Evolutionary conservation across 2,797 vertebrate genomes (phyloP).

Genomic region (Lepilemur septentrionalis): DNA sequence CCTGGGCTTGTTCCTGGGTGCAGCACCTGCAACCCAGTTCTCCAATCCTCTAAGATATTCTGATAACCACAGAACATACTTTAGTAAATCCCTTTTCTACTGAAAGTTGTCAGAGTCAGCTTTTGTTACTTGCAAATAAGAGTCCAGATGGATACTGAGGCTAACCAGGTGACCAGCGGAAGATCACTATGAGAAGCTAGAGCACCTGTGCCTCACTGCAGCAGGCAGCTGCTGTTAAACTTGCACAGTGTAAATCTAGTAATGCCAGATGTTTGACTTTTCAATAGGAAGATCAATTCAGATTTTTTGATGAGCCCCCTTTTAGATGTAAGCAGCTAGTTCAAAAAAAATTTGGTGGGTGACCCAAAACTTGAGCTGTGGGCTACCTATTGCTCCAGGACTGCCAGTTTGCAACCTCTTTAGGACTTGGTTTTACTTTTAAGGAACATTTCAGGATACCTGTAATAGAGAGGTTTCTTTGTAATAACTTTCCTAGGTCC

Average conservation of each 20-base stretch:
- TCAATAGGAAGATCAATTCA: background rate
- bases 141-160: background rate
- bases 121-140: background rate
- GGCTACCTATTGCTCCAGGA: background rate
- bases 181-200: background rate
- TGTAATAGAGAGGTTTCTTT: background rate
- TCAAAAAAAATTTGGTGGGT: background rate
- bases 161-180: background rate
- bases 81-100: background rate
- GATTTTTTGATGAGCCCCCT: background rate
- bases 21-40: background rate
- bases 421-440: background rate
- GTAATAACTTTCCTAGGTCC: background rate
- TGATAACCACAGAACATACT: background rate
- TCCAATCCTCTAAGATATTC: background rate
- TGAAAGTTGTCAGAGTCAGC: background rate
- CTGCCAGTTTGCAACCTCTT: background rate
- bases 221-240: background rate
- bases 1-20: background rate
- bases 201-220: rapidly evolving
- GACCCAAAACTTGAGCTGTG: background rate
- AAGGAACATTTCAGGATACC: background rate
- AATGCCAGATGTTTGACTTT: background rate
- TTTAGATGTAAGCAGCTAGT: background rate
- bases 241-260: background rate